Evolutionary conservation across 2,888 invertebrate species (phyloP).

Genomic region (Drosophila phalerata): DNA sequence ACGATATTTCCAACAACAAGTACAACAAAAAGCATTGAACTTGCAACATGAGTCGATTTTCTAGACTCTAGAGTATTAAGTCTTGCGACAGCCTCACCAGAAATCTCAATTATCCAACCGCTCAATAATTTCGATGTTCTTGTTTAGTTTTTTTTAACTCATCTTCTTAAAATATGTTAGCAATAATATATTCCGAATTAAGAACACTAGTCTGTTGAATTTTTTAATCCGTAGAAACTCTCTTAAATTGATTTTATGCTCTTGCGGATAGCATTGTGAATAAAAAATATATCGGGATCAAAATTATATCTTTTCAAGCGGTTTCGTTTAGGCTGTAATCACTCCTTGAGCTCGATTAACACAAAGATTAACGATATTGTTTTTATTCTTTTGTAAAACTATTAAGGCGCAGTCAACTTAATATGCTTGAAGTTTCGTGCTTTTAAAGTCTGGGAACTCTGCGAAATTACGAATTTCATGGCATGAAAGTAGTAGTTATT

Average conservation of each 20-base stretch:
- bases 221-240: background rate
- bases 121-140: background rate
- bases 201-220: background rate
- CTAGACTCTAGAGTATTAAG: slow-evolving; percentile 11
- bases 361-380: background rate
- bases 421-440: background rate
- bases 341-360: background rate
- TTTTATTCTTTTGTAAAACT: background rate
- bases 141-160: background rate
- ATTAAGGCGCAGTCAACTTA: background rate
- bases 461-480: slow-evolving; percentile 2
- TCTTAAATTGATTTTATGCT: background rate
- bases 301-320: background rate
- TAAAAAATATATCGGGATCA: background rate
- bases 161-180: background rate
- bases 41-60: background rate
- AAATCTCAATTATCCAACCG: background rate
- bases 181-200: background rate
- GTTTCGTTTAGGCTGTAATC: background rate
- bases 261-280: background rate
- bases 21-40: slow-evolving; percentile 6
- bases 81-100: background rate
- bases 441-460: background rate
- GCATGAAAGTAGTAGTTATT: slow-evolving; percentile 1
- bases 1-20: background rate